phyloP scores from a whole-genome alignment of 2,113 vertebrate genomes.

The Axis porcinus region DNA sequence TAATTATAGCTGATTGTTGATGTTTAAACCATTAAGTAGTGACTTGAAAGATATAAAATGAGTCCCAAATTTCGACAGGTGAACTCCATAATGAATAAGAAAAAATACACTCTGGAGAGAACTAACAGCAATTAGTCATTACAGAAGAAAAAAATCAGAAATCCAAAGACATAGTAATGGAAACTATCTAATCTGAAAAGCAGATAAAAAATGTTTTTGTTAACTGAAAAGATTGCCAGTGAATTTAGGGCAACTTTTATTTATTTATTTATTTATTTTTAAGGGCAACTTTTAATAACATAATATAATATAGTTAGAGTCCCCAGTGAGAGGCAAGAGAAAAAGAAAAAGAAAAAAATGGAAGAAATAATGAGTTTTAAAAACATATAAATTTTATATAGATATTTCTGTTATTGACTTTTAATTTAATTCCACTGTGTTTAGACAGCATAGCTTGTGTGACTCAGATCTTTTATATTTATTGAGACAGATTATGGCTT shows the following conservation, averaged over 20 bases:
- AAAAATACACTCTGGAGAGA: not conserved
- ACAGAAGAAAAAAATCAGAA: not conserved
- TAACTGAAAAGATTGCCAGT: not conserved
- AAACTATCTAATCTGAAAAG: not conserved
- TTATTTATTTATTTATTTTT: too few species aligned
- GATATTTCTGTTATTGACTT: not conserved
- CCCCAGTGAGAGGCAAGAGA: not conserved
- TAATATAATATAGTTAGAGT: not conserved
- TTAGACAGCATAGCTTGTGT: not conserved
- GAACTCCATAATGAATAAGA: not conserved
- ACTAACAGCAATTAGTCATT: not conserved
- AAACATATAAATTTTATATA: not conserved
- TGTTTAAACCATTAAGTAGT: not conserved
- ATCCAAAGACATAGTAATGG: not conserved
- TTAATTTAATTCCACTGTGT: not conserved
- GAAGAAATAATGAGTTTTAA: not conserved
- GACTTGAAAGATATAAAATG: not conserved
- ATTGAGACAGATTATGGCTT: not conserved
- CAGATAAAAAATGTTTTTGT: not conserved
- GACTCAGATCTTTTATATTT: not conserved
- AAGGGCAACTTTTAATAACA: not conserved
- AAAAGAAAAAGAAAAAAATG: not conserved
- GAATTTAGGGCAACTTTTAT: not conserved
- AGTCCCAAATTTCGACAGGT: not conserved
- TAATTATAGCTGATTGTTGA: not conserved